These are phyloP conservation scores for Escarpia spicata DNA, from an alignment of 2,888 invertebrate genomes.

Conservation along the genomic window DNA sequence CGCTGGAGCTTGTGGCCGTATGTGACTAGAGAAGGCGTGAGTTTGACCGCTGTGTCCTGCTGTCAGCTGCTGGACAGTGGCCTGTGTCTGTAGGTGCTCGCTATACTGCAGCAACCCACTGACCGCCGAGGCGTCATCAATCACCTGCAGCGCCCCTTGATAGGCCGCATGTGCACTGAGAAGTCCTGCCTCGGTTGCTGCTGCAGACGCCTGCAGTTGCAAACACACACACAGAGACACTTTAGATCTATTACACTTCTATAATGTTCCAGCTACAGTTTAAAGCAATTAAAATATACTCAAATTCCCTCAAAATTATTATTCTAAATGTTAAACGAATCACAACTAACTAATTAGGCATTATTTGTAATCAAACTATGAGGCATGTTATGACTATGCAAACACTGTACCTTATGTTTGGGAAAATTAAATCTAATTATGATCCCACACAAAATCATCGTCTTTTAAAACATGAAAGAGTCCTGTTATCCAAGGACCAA, in stretches of 20 bases:
- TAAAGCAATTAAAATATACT: too few relatives aligned
- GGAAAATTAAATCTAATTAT: too few relatives aligned
- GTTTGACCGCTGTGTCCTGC: not conserved
- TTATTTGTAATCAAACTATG: too few relatives aligned
- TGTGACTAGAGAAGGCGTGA: not conserved
- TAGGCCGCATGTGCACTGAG: not conserved
- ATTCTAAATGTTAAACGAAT: too few relatives aligned
- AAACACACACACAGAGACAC: not conserved
- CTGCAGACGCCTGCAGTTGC: not conserved
- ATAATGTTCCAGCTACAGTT: not conserved
- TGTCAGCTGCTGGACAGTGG: not conserved
- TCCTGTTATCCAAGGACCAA: too few relatives aligned
- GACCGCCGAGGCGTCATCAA: not conserved
- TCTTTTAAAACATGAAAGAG: too few relatives aligned
- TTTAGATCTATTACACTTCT: not conserved
- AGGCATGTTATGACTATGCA: too few relatives aligned
- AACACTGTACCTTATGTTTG: too few relatives aligned
- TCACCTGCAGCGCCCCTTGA: not conserved
- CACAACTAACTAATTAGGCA: too few relatives aligned
- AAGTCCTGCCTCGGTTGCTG: not conserved
- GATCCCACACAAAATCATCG: too few relatives aligned
- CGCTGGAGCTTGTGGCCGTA: not conserved
- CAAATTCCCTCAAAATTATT: too few relatives aligned
- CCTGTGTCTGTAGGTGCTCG: not conserved
- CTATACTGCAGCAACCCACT: not conserved